phyloP scores from a whole-genome alignment of 2,113 vertebrate genomes.

The Bujurquina vittata region DNA sequence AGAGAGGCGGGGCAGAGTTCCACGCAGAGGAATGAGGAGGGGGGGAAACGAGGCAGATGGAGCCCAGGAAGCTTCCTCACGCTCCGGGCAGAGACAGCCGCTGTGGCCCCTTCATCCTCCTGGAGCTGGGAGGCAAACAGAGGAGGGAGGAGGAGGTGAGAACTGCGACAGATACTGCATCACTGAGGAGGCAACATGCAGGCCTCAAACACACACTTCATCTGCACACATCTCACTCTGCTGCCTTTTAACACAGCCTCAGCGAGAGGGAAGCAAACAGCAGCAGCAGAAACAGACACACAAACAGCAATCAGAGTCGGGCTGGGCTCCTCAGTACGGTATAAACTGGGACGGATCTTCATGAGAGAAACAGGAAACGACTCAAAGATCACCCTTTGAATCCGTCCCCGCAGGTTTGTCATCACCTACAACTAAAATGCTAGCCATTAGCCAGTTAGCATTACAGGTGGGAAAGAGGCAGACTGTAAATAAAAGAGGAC shows the following conservation, averaged over 20 bases:
- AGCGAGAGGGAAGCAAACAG: neutral
- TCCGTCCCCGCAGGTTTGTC: neutral
- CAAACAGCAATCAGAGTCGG: neutral
- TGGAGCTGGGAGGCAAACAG: constrained; percentile 33
- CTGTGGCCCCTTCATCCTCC: constrained; percentile 60
- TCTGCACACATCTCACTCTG: neutral
- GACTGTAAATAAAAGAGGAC: constrained; percentile 4
- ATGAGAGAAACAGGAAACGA: neutral
- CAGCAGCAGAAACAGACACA: neutral
- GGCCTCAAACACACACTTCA: neutral
- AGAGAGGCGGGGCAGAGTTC: neutral
- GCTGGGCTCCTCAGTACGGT: neutral
- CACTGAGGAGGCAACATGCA: neutral
- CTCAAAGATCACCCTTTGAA: neutral
- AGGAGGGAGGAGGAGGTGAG: neutral
- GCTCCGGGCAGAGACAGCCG: constrained; percentile 16
- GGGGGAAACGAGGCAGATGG: neutral
- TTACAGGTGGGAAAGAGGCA: neutral
- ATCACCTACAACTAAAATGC: neutral
- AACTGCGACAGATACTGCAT: constrained; percentile 9
- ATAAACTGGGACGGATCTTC: neutral
- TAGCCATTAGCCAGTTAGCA: neutral
- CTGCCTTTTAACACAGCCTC: neutral
- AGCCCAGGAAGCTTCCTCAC: constrained; percentile 46
- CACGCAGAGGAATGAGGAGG: neutral